phyloP scores from a whole-genome alignment of 2,797 vertebrate genomes.

The Sebastes umbrosus region DNA sequence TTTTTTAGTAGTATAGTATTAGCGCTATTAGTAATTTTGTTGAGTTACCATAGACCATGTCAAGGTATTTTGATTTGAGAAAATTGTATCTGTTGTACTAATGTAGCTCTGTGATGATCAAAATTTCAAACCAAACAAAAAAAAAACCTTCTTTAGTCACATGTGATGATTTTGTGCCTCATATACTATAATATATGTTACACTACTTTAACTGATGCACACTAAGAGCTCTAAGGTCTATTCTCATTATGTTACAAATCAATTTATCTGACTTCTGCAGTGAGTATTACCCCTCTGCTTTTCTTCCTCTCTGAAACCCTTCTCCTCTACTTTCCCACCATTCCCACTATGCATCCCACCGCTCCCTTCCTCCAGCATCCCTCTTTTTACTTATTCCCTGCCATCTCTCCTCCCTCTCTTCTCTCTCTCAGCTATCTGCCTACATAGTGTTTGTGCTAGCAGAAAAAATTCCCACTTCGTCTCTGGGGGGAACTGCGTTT shows the following conservation, averaged over 20 bases:
- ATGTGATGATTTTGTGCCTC: neutral
- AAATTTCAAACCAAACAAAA: neutral
- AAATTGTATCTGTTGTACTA: neutral
- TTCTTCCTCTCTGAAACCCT: constrained; percentile 21
- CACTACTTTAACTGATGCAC: neutral
- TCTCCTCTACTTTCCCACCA: constrained; percentile 26
- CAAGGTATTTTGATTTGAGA: neutral
- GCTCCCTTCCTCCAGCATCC: constrained; percentile 31
- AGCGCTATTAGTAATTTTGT: too few species aligned
- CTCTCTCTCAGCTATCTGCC: constrained; percentile 54
- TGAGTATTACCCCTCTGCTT: constrained; percentile 8
- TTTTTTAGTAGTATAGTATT: neutral
- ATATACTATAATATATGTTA: neutral
- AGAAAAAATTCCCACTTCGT: constrained; percentile 73
- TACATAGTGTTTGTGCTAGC: constrained; percentile 73
- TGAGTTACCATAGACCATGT: neutral
- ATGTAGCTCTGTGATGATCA: neutral
- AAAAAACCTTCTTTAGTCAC: neutral
- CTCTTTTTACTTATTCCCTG: constrained; percentile 55
- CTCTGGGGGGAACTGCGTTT: constrained; percentile 75
- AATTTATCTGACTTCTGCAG: constrained; percentile 27
- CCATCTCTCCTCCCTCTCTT: constrained; percentile 52
- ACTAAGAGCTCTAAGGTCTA: constrained; percentile 3
- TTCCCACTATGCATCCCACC: constrained; percentile 38
- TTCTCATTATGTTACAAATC: constrained; percentile 38